Evolutionary conservation across 1,140 invertebrate genomes (phyloP).

Genomic region (Platyscapa corneri): DNA sequence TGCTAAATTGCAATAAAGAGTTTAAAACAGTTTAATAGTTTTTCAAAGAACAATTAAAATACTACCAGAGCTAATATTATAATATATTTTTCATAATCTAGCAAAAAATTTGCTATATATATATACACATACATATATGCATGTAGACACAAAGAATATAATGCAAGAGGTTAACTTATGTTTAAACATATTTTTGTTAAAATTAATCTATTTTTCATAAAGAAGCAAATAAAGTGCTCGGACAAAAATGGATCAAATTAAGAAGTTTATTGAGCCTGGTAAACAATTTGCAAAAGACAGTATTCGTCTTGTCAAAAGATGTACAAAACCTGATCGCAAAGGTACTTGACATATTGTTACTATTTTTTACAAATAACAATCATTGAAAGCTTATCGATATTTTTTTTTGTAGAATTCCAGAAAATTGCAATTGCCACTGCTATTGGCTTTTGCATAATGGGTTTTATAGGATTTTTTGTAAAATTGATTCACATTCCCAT

Average conservation of each 20-base stretch:
- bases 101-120: not conserved
- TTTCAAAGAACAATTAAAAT: not conserved
- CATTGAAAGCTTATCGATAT: not conserved
- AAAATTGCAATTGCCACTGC: constrained; percentile 99
- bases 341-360: constrained; percentile 76
- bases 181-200: constrained; percentile 46
- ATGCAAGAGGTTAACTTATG: constrained; percentile 34
- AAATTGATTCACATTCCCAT: constrained; percentile 99
- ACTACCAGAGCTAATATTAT: no score
- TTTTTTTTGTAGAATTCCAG: constrained; percentile 91
- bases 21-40: not conserved
- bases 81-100: not conserved
- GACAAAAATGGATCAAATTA: constrained; percentile 94
- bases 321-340: constrained; percentile 99
- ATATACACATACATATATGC: no score
- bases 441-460: constrained; percentile 99
- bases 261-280: constrained; percentile 94
- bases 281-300: constrained; percentile 99
- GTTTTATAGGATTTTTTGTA: constrained; percentile 99
- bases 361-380: not conserved
- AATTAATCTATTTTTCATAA: not conserved
- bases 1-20: not conserved
- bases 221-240: constrained; percentile 8
- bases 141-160: not conserved
- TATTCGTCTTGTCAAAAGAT: constrained; percentile 96